Conservation (phyloP, 2,888 invertebrate genomes). For the Frankliniella fusca region DNA sequence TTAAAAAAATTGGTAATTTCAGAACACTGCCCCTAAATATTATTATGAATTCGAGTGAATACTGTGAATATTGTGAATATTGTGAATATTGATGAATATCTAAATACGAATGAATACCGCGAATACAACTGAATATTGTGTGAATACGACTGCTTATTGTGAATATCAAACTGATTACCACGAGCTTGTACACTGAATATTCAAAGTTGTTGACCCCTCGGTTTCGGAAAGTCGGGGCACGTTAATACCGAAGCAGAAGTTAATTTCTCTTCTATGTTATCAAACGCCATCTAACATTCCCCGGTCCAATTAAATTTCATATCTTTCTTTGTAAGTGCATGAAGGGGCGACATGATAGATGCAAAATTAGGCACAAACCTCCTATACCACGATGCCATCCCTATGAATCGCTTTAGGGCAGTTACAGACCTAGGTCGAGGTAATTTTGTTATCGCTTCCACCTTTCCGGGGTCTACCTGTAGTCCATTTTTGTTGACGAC, state of each 20-base stretch:
- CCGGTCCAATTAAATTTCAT: not conserved
- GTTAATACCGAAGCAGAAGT: not conserved
- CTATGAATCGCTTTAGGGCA: slow-evolving; percentile 28
- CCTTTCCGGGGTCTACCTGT: slow-evolving; percentile 28
- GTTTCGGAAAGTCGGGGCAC: not conserved
- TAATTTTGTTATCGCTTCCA: slow-evolving; percentile 20
- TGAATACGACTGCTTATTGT: too few relatives aligned
- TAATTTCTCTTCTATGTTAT: not conserved
- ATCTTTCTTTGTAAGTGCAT: not conserved
- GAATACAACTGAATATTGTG: too few relatives aligned
- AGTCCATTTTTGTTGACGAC: slow-evolving; percentile 31
- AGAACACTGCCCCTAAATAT: too few relatives aligned
- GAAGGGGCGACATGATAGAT: slow-evolving; percentile 36
- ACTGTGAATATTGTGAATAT: too few relatives aligned
- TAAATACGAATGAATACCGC: too few relatives aligned
- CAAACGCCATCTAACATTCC: not conserved
- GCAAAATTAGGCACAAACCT: slow-evolving; percentile 40
- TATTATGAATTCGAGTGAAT: too few relatives aligned
- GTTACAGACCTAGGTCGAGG: slow-evolving; percentile 29
- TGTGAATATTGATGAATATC: too few relatives aligned
- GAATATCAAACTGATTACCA: too few relatives aligned
- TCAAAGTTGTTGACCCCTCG: too few relatives aligned
- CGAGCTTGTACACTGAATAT: too few relatives aligned
- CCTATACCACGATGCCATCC: slow-evolving; percentile 37
- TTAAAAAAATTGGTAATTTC: too few relatives aligned